These are phyloP conservation scores for Hydropotes inermis DNA, from an alignment of 2,113 vertebrate genomes.

Conservation along the genomic window DNA sequence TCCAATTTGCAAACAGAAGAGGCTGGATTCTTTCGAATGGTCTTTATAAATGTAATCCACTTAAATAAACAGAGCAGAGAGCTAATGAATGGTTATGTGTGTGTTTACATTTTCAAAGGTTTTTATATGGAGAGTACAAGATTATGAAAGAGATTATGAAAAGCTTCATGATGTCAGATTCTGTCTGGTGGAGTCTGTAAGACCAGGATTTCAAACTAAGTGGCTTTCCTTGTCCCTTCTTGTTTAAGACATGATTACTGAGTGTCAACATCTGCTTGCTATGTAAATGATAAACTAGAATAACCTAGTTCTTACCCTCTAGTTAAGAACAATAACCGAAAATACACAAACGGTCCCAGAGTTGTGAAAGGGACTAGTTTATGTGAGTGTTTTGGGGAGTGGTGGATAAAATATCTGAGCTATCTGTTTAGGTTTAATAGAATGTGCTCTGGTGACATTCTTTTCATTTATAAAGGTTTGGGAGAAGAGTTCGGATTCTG, in stretches of 20 bases:
- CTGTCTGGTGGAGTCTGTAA: background rate
- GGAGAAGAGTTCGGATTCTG: background rate
- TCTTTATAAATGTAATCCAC: conserved; percentile 8
- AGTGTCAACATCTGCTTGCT: conserved; percentile 14
- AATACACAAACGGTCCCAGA: background rate
- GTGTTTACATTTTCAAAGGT: background rate
- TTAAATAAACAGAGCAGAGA: background rate
- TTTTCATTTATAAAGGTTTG: background rate
- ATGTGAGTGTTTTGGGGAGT: background rate
- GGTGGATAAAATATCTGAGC: background rate
- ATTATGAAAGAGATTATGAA: conserved; percentile 36
- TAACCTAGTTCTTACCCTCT: background rate
- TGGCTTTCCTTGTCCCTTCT: background rate
- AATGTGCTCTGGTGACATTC: background rate
- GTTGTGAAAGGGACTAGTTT: background rate
- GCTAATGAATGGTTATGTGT: background rate
- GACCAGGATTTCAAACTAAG: conserved; percentile 37
- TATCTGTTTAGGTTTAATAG: background rate
- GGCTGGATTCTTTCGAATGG: background rate
- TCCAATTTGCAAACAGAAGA: background rate
- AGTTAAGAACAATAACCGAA: background rate
- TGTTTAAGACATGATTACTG: background rate
- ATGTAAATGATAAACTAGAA: background rate
- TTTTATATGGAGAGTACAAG: background rate
- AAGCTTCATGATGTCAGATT: conserved; percentile 6